Evolutionary conservation across 2,888 invertebrate species (phyloP).

Genomic region (Coelogynopora nodosa): DNA sequence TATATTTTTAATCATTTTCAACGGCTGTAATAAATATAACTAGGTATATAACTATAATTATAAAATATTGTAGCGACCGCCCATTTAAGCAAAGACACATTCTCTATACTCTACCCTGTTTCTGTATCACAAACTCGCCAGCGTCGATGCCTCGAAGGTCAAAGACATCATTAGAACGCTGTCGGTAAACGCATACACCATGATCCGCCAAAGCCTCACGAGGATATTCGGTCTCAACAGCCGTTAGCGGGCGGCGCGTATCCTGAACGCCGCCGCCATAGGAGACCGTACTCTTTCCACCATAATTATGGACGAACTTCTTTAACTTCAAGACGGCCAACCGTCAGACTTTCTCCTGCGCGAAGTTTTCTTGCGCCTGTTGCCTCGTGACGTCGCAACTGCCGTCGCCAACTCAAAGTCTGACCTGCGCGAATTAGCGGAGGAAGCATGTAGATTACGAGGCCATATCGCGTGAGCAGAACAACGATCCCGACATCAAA

Average conservation of each 20-base stretch:
- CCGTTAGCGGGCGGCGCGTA: background rate
- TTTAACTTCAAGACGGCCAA: constrained; percentile 14
- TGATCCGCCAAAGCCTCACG: background rate
- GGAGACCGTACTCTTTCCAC: background rate
- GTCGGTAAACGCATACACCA: background rate
- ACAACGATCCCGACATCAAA: too few species aligned
- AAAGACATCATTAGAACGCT: background rate
- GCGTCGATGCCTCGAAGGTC: background rate
- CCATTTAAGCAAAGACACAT: background rate
- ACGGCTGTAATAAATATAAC: too few species aligned
- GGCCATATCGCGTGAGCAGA: too few species aligned
- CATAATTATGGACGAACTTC: constrained; percentile 4
- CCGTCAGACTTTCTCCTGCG: constrained; percentile 14
- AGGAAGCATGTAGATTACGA: too few species aligned
- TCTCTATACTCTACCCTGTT: background rate
- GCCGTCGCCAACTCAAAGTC: background rate
- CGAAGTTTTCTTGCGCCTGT: background rate
- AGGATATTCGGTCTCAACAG: background rate
- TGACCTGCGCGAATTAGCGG: constrained; percentile 24
- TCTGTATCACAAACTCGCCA: background rate
- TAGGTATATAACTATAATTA: too few species aligned
- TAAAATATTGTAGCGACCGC: background rate
- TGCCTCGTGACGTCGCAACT: constrained; percentile 10
- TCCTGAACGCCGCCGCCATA: background rate
- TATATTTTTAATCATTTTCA: too few species aligned